Conservation (phyloP, 37 sponge, comb jelly and placozoan genomes). For the Ephydatia muelleri region DNA sequence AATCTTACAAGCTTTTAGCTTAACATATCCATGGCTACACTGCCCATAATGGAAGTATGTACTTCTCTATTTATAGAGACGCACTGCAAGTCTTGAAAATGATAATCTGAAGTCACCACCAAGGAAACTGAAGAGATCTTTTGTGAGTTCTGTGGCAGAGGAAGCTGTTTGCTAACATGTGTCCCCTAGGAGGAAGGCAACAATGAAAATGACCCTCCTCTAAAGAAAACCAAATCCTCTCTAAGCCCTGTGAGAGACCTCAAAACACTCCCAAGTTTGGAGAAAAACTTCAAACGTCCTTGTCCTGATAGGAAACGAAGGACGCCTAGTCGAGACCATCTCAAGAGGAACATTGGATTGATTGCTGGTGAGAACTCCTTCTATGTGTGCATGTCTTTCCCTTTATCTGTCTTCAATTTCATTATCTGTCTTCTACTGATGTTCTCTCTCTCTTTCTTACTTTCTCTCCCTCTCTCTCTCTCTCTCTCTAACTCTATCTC, state of each 20-base stretch:
- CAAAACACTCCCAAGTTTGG: constrained; percentile 45
- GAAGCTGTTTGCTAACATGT: background rate
- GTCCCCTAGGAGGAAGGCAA: background rate
- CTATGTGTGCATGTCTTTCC: too few relatives aligned
- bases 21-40: too few relatives aligned
- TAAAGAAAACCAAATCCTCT: background rate
- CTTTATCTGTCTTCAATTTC: background rate
- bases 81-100: constrained; percentile 58
- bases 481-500: too few relatives aligned
- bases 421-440: too few relatives aligned
- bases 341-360: background rate
- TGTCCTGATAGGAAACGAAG: constrained; percentile 36
- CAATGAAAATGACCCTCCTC: background rate
- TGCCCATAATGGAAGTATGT: background rate
- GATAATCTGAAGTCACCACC: constrained; percentile 28
- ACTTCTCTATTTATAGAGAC: constrained; percentile 30
- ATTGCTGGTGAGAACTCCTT: constrained; percentile 4
- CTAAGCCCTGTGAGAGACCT: constrained; percentile 20
- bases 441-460: constrained; percentile 6
- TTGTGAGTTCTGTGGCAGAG: constrained; percentile 16
- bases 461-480: too few relatives aligned
- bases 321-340: background rate
- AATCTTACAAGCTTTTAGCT: too few relatives aligned
- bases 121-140: constrained; percentile 29
- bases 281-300: constrained; percentile 60